Percentiles rank a stretch among this genome's conserved stretches.
These are phyloP conservation scores for Catajapyx aquilonaris DNA, from an alignment of 1,140 invertebrate species.

Conservation along the genomic window DNA sequence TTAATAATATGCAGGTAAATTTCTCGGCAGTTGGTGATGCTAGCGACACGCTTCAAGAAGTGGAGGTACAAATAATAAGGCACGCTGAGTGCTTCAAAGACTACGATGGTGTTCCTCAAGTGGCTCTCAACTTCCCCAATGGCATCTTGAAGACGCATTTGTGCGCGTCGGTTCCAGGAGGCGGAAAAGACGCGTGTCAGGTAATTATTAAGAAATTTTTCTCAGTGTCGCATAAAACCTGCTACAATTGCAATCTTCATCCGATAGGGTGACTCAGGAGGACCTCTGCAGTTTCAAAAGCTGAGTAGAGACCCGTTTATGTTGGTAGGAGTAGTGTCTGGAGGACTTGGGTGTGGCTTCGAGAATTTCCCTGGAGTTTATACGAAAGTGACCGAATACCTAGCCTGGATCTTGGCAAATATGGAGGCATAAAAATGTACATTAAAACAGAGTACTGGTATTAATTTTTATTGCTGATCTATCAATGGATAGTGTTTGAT, in stretches of 20 bases:
- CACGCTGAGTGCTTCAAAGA: too few relatives aligned
- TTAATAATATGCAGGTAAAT: too few relatives aligned
- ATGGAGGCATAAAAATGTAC: too few relatives aligned
- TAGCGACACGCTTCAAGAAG: too few relatives aligned
- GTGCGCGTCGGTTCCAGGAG: conserved; percentile 19
- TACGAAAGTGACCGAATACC: conserved; percentile 6
- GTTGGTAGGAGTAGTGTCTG: conserved; percentile 9
- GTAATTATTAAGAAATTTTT: conserved; percentile 8
- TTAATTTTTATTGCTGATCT: too few relatives aligned
- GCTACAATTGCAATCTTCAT: conserved; percentile 1
- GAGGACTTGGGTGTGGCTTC: conserved; percentile 9
- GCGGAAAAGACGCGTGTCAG: conserved; percentile 20
- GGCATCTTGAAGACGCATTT: conserved; percentile 17
- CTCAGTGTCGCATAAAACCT: background rate
- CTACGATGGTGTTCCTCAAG: too few relatives aligned
- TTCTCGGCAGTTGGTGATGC: too few relatives aligned
- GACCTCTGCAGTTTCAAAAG: conserved; percentile 6
- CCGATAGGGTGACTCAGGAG: conserved; percentile 10
- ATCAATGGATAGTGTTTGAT: too few relatives aligned
- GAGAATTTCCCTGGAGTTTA: conserved; percentile 9
- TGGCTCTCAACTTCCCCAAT: conserved; percentile 11
- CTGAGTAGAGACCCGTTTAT: conserved; percentile 1
- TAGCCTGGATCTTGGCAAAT: too few relatives aligned
- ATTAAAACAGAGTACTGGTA: too few relatives aligned
- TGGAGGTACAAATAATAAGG: too few relatives aligned